Evolutionary conservation across 2,113 vertebrate species (phyloP), one percentile per base, ranked within the genome.

Genomic region (Steatornis caripensis): DNA sequence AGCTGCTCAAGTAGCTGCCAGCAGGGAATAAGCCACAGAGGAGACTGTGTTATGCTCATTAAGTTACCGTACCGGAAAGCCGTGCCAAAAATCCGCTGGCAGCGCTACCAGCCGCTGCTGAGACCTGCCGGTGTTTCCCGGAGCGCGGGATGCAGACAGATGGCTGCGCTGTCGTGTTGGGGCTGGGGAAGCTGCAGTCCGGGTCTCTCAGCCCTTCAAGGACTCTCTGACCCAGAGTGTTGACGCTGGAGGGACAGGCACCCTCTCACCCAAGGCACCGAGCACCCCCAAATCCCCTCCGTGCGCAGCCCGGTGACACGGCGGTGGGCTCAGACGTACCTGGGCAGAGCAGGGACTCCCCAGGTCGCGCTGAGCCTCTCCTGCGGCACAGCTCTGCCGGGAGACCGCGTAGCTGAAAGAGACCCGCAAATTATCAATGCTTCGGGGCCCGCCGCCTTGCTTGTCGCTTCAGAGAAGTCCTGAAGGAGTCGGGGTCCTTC

Each of bases 1-100:
- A 81, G 79, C 60, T 87, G 91, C 78, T 90, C 72, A 24, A 17
- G 80, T 3, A 60, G 81, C 72, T 87, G 92, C 87, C 84, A 80
- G 85, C 49, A 90, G 93, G 64, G 85, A 90, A 84, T 26, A 29
- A 77, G 55, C 46, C 75, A 65, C 9, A 3, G 87, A 89, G 49
- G 72, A 92, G 87, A 14, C 20, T 4, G 4, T 4, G 8, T 77
- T 88, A 7, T 36, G 68, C 54, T 94, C 92, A 34, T 93, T 69
- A 90, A 54, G 46, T 83, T 95, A 71, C 81, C 54, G 0, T 34
- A 49, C 37, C 5, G 5, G 82, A 49, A 49, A 58, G 43, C 82
- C 65, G 1, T 78, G 92, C 76, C 92, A 88, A 68, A 93, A 95
- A 70, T 68, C 68, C 5, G 2, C 79, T 86, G 93, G 88, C 87